Evolutionary conservation across 2,888 invertebrate genomes (phyloP), one percentile per base, ranked within the genome.

Genomic region (Torymus texanus): DNA sequence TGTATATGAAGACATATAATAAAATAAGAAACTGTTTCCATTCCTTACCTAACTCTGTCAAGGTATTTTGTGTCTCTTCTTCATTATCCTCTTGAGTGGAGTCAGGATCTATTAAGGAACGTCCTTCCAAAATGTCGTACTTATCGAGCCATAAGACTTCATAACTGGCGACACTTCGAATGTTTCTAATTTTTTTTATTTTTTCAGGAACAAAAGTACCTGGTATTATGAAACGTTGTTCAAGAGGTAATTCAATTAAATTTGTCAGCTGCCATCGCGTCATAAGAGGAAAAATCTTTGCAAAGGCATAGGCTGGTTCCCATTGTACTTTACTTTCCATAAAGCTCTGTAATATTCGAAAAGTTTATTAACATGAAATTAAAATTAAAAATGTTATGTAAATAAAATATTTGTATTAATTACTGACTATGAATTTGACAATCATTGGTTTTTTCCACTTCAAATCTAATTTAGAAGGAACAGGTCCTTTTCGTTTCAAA

Each of bases 251-350:
- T 53, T 81, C 63, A 24, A 85, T 84, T 11, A 89, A 84, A 90
- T 93, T 91, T 81, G 92, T 88, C 41, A 95, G 89, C 86, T 95
- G 95, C 95, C 95, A 96, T 83, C 96, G 92, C 0, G 95, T 95
- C 24, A 95, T 88, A 62, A 97, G 87, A 0, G 96, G 95, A 78
- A 96, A 91, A 83, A 95, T 94, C 88, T 96, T 96, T 85, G 94
- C 94, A 82, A 96, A 94, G 58, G 94, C 92, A 87, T 96, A 96
- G 51, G 94, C 92, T 86, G 94, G 93, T 2, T 94, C 92, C 97
- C 97, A 97, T 82, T 93, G 92, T 72, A 96, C 88, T 84, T 94
- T 93, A 78, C 91, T 91, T 0, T 92, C 91, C 90, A 95, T 93
- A 83, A 95, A 92, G 89, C 93, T 93, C 95, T 95, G 75, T 75